Evolutionary conservation across 2,888 invertebrate species (phyloP), one percentile per base, ranked within the genome.

Genomic region (Epicampocera succincta): DNA sequence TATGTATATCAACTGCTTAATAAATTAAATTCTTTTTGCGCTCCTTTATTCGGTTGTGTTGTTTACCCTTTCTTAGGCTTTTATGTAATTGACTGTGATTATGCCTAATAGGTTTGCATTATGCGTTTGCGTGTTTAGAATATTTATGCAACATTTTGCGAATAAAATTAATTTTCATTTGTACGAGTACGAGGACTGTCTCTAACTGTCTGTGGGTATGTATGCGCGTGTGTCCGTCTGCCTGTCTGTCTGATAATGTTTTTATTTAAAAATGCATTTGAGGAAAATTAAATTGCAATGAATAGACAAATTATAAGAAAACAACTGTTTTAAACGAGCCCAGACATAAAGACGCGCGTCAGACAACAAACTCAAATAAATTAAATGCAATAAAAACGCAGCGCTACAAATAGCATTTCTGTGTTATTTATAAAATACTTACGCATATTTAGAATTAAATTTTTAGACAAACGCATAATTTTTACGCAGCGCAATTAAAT

Each of bases 61-160:
- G 8, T 29, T 69, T 74, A 68, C 72, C 79, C 63, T 69, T 80
- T 33, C 78, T 82, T 46, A 78, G 61, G 54, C 78, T 71, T 82
- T 82, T 78, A 78, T 82, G 82, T 85, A 85, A 85, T 85, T 85
- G 85, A 84, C 84, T 84, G 78, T 84, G 85, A 85, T 85, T 85
- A 85, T 82, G 84, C 83, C 83, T 83, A 84, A 85, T 85, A 84
- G 84, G 84, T 85, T 85, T 80, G 85, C 82, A 74, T 82, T 84
- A 84, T 84, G 84, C 84, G 81, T 81, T 83, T 80, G 80, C 72
- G 85, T 84, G 85, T 66, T 65, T 83, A 75, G 85, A 84, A 85
- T 85, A 85, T 80, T 81, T 85, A 84, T 66, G 65, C 44, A 60
- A 73, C 11, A 63, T 56, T 65, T 56, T 63, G 50, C 65, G 13